These are phyloP conservation scores for Heterodera carotae DNA, from an alignment of 1,140 invertebrate genomes.

Conservation along the genomic window DNA sequence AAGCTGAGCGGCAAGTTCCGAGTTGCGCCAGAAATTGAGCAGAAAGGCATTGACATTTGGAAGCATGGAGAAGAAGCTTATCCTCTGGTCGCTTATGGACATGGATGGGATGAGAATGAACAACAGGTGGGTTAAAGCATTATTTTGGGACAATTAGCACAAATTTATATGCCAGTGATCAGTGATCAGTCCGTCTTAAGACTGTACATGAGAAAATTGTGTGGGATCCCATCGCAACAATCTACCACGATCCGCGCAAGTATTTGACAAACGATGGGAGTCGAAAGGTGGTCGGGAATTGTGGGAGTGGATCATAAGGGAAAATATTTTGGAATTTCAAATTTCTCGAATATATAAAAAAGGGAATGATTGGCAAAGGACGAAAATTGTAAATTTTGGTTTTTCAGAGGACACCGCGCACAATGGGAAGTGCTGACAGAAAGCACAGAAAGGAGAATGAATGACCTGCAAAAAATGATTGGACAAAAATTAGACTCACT, in stretches of 20 bases:
- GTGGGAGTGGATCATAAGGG: not conserved
- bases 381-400: not conserved
- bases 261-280: not conserved
- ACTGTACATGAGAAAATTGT: not conserved
- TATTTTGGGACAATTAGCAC: not conserved
- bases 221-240: slow-evolving; percentile 10
- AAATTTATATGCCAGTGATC: no score
- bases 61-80: slow-evolving; percentile 70
- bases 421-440: slow-evolving; percentile 4
- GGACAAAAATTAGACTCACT: no score
- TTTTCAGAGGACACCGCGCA: slow-evolving; percentile 1
- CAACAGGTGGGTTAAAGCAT: not conserved
- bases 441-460: not conserved
- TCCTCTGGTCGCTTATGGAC: slow-evolving; percentile 67
- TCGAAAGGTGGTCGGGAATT: not conserved
- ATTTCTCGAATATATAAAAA: no score
- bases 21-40: slow-evolving; percentile 68
- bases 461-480: no score
- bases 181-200: no score
- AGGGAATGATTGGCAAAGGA: not conserved
- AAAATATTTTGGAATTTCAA: no score
- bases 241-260: slow-evolving; percentile 21
- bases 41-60: slow-evolving; percentile 69
- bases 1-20: slow-evolving; percentile 66
- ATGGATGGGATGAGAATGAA: slow-evolving; percentile 65